These are phyloP conservation scores for Lithosia quadra DNA, from an alignment of 2,888 invertebrate species.

Conservation along the genomic window DNA sequence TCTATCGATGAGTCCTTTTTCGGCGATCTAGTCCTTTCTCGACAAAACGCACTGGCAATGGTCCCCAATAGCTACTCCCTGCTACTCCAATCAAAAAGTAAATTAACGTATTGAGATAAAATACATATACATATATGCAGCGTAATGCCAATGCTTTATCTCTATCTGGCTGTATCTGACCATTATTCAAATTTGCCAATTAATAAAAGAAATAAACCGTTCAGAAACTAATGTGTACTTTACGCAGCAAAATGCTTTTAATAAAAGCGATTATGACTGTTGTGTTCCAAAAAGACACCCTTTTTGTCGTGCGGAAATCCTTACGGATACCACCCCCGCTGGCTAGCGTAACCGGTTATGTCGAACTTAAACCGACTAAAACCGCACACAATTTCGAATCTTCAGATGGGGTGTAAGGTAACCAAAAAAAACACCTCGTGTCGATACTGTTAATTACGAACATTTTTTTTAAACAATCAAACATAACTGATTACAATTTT, in stretches of 20 bases:
- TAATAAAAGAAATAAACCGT: neutral
- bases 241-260: too few relatives aligned
- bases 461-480: neutral
- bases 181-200: neutral
- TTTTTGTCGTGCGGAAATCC: too few relatives aligned
- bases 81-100: neutral
- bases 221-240: too few relatives aligned
- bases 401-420: too few relatives aligned
- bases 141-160: neutral
- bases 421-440: neutral
- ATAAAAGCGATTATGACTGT: too few relatives aligned
- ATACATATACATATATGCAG: neutral
- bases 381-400: too few relatives aligned
- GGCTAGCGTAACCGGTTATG: too few relatives aligned
- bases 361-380: too few relatives aligned
- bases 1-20: neutral
- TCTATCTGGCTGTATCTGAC: neutral
- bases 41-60: neutral
- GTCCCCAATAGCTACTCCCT: too few relatives aligned
- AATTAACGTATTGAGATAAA: neutral
- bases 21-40: neutral
- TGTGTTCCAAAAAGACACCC: too few relatives aligned
- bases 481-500: slow-evolving; percentile 19
- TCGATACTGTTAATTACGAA: neutral
- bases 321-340: too few relatives aligned